phyloP scores from a whole-genome alignment of 2,113 vertebrate genomes.

The Notiomystis cincta region DNA sequence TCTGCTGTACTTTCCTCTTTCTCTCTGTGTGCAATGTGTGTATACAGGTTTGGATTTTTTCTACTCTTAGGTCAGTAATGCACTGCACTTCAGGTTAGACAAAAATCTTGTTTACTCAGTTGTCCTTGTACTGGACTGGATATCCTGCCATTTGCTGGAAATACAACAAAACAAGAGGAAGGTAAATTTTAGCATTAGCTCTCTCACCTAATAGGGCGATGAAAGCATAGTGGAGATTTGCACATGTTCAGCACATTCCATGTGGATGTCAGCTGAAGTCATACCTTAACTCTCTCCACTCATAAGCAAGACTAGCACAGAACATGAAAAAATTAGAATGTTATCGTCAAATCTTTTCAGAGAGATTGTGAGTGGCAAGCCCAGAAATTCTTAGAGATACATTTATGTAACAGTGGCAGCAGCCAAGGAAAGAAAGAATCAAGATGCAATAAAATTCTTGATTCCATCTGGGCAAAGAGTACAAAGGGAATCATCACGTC shows the following conservation, averaged over 20 bases:
- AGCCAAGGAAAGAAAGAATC: conserved; percentile 18
- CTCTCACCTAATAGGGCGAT: background rate
- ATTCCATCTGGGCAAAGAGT: conserved; percentile 47
- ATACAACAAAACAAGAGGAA: background rate
- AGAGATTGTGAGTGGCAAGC: background rate
- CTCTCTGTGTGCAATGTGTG: rapidly evolving
- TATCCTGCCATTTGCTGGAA: background rate
- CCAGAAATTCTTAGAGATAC: background rate
- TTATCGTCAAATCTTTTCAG: background rate
- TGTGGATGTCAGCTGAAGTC: background rate
- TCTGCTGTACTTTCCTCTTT: background rate
- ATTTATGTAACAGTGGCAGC: background rate
- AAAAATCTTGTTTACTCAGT: background rate
- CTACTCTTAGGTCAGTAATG: background rate
- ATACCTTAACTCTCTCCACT: background rate
- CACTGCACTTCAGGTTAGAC: background rate
- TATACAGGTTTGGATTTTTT: background rate
- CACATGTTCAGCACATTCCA: background rate
- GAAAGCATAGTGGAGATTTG: background rate
- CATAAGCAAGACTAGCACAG: background rate
- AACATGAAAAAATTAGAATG: background rate
- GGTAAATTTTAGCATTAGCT: background rate
- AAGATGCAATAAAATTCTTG: background rate
- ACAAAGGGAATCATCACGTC: conserved; percentile 42
- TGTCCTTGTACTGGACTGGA: background rate